Base-by-base conservation (phyloP, 2,113 vertebrate genomes). In the Butastur rufipennis region DNA sequence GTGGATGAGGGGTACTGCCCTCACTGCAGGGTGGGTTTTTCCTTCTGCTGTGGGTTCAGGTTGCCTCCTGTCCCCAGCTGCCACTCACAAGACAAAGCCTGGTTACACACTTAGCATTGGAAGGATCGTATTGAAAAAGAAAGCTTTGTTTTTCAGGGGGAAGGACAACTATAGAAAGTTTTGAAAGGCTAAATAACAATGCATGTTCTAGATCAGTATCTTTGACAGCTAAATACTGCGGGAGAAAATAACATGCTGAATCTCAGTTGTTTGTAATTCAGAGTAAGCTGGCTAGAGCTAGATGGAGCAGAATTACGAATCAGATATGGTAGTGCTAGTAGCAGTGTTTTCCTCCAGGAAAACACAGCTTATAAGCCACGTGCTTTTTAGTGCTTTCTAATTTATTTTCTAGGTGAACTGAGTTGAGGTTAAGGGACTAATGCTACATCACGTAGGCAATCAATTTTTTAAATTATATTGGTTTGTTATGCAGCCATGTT, bases 181-280 rank as follows among this genome's bases (percentile, higher is more conserved):
- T 86, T 59, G 25, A 72, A 75, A 90, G 47, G 22, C 75, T 75
- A 68, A 86, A 72, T 71, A 93, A 79, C 45, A 27, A 7, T 53
- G n/a, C 29, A 2, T 65, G 61, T 91, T 93, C 66, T 88, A 55
- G 87, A 93, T 93, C 38, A 62, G 52, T 65, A 66, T 82, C 90
- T 93, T 26, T 89, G 85, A 53, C 78, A 80, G 90, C 48, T 77
- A 65, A 77, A 66, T 73, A 50, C 67, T 87, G 59, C 0, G 0
- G 52, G 52, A 59, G 55, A 27, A 27, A 61, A n/a, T 53, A 61
- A 23, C 20, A 16, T 0, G 1, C 48, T 22, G 66, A 20, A 14
- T 70, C 20, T 56, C 27, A 11, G 56, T 73, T 79, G 43, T 79
- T 84, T 85, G 84, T 71, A 75, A 80, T 87, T 92, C 87, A 21